Conservation (phyloP, 37 sponge, comb jelly and placozoan genomes). For the Diacarnus erythraeanus region DNA sequence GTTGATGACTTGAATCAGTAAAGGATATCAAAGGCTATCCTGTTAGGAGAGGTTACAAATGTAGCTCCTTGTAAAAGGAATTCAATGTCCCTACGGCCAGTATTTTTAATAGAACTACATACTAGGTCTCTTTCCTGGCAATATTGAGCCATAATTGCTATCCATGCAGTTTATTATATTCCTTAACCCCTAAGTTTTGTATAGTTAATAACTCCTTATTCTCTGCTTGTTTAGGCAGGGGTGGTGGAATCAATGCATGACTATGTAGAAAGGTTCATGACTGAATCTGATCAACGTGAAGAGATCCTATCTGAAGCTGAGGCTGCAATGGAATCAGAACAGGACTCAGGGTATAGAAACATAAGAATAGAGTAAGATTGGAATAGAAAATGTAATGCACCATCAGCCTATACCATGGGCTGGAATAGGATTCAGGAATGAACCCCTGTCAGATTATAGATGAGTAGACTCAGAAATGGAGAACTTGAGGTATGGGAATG, state of each 20-base stretch:
- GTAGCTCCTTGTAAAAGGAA: too few species aligned
- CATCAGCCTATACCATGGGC: too few species aligned
- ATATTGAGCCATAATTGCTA: not conserved
- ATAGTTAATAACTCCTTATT: not conserved
- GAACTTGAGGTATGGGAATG: too few species aligned
- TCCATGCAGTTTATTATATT: not conserved
- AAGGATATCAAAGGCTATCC: too few species aligned
- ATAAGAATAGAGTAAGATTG: not conserved
- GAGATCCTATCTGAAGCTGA: constrained; percentile 49
- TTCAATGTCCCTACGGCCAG: too few species aligned
- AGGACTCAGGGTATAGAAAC: constrained; percentile 28
- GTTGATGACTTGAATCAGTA: too few species aligned
- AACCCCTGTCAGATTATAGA: too few species aligned
- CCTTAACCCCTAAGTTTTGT: not conserved
- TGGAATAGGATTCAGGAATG: too few species aligned
- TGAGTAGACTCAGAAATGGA: too few species aligned
- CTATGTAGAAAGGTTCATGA: constrained; percentile 56
- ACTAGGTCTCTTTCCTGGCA: too few species aligned
- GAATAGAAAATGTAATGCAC: not conserved
- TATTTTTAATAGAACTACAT: too few species aligned
- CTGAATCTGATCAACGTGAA: constrained; percentile 42
- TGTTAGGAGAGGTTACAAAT: too few species aligned
- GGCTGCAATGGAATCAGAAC: constrained; percentile 14
- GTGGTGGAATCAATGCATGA: constrained; percentile 70
- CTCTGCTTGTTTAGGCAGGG: constrained; percentile 66